Percentiles rank a stretch among this genome's conserved stretches.
Conservation (phyloP, 2,888 invertebrate species). For the Xylota sylvarum region DNA sequence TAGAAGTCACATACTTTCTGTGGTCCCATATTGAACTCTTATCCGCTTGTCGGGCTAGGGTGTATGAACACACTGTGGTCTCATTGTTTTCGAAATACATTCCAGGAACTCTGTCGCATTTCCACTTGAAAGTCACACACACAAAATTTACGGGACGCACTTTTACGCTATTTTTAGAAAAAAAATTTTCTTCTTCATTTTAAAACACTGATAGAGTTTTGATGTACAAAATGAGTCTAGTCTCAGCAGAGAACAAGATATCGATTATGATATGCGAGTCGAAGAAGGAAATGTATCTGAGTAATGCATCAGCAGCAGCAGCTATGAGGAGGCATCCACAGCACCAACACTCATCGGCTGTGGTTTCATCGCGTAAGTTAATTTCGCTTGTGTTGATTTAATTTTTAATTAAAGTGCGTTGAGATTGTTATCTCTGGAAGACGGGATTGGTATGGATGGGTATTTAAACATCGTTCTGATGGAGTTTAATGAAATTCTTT, state of each 20-base stretch:
- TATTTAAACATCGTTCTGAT: too few relatives aligned
- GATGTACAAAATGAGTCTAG: slow-evolving; percentile 74
- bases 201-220: slow-evolving; percentile 12
- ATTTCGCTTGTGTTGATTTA: slow-evolving; percentile 54
- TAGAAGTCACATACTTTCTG: slow-evolving; percentile 20
- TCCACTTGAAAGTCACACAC: slow-evolving; percentile 66
- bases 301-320: slow-evolving; percentile 51
- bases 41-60: slow-evolving; percentile 22
- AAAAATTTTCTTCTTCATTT: slow-evolving; percentile 21
- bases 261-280: slow-evolving; percentile 78
- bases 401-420: slow-evolving; percentile 67
- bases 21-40: slow-evolving; percentile 46
- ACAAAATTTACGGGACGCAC: slow-evolving; percentile 7
- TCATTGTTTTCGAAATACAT: slow-evolving; percentile 46
- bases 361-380: slow-evolving; percentile 66
- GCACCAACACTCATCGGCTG: slow-evolving; percentile 17
- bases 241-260: slow-evolving; percentile 78
- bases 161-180: slow-evolving; percentile 36
- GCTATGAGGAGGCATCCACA: slow-evolving; percentile 53
- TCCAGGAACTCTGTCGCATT: slow-evolving; percentile 40
- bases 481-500: background rate
- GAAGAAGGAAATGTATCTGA: slow-evolving; percentile 77
- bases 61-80: background rate
- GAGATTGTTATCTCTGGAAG: slow-evolving; percentile 23
- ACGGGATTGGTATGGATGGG: background rate